Conservation (phyloP, 1,140 invertebrate species). For the Euglossa dilemma region DNA sequence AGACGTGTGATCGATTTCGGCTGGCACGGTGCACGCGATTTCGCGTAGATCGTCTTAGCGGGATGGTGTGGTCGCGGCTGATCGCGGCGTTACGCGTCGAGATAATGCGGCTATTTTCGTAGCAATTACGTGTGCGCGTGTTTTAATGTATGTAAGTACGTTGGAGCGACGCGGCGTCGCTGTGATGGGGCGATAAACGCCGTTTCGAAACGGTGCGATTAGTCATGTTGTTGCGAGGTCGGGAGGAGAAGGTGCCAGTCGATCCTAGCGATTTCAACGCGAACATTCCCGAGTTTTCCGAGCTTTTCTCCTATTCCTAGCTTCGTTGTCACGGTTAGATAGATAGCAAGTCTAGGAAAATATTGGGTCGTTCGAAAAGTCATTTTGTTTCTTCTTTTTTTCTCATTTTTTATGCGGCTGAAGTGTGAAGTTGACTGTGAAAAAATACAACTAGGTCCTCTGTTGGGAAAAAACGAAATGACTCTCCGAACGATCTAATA, state of each 20-base stretch:
- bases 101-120: neutral
- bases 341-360: too few relatives aligned
- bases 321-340: too few relatives aligned
- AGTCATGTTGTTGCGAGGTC: neutral
- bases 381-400: too few relatives aligned
- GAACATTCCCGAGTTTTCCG: too few relatives aligned
- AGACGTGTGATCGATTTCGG: neutral
- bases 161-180: neutral
- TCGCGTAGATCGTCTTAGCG: too few relatives aligned
- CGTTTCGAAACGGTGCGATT: conserved; percentile 9
- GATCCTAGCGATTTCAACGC: conserved; percentile 5
- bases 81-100: neutral
- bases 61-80: neutral
- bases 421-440: too few relatives aligned
- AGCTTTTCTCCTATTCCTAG: neutral
- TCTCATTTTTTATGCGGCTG: too few relatives aligned
- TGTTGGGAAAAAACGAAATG: too few relatives aligned
- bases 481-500: too few relatives aligned
- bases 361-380: too few relatives aligned
- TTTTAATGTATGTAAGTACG: neutral
- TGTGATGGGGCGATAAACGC: neutral
- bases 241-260: neutral
- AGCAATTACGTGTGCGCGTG: neutral
- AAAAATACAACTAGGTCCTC: too few relatives aligned
- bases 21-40: too few relatives aligned